Percentiles rank a stretch among this genome's conserved stretches.
Evolutionary conservation across 2,797 vertebrate species (phyloP).

Genomic region (Alca torda): DNA sequence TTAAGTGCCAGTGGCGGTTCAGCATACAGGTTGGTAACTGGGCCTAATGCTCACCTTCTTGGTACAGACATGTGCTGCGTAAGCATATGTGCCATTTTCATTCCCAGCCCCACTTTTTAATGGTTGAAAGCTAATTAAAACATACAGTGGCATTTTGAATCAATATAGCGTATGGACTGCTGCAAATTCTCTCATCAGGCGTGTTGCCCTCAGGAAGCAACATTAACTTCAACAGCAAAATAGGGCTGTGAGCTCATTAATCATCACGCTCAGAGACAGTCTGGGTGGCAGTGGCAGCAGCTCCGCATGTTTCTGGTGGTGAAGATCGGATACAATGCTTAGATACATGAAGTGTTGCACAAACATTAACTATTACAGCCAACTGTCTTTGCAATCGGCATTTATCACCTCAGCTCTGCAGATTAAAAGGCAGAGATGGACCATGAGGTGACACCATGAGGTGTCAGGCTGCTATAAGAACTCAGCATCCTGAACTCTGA

Average conservation of each 20-base stretch:
- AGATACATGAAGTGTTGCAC: conserved; percentile 33
- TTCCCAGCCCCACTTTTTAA: conserved; percentile 44
- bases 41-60: conserved; percentile 35
- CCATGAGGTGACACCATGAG: background rate
- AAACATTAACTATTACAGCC: conserved; percentile 50
- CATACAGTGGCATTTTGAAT: conserved; percentile 67
- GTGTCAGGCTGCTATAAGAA: background rate
- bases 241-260: conserved; percentile 66
- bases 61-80: conserved; percentile 3
- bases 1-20: background rate
- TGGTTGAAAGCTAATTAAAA: conserved; percentile 68
- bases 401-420: conserved; percentile 7
- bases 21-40: background rate
- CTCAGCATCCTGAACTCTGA: background rate
- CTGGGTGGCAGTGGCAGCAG: conserved; percentile 47
- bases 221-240: conserved; percentile 71
- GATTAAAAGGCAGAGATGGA: background rate
- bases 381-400: conserved; percentile 31
- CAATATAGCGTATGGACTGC: conserved; percentile 68
- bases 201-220: conserved; percentile 64
- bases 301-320: conserved; percentile 18
- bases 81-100: conserved; percentile 39
- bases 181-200: conserved; percentile 69
- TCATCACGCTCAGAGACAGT: conserved; percentile 44
- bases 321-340: conserved; percentile 37